A percentile compares a stretch with the other conserved stretches of the same genome.
These are phyloP conservation scores for Hipparchia semele DNA, from an alignment of 2,888 invertebrate species.

Conservation along the genomic window DNA sequence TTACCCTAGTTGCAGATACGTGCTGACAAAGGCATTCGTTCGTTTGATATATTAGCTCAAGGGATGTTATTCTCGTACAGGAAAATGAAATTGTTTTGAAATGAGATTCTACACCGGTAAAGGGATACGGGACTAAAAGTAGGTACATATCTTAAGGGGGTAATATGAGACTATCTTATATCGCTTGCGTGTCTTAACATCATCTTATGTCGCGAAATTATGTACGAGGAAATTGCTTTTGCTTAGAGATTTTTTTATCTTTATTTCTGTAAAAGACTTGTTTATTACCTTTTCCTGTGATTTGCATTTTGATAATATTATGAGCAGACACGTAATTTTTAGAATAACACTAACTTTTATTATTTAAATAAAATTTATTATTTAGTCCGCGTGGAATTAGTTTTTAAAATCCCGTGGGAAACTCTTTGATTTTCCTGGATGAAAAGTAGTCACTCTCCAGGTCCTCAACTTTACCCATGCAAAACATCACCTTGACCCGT, in stretches of 20 bases:
- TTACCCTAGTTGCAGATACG: too few species aligned
- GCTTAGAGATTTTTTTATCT: not conserved
- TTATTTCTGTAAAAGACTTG: not conserved
- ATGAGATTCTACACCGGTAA: constrained; percentile 1
- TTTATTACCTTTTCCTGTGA: not conserved
- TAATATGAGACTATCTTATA: not conserved
- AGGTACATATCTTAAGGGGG: not conserved
- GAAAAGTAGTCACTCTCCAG: too few species aligned
- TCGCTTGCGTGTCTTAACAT: not conserved
- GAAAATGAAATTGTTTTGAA: constrained; percentile 6
- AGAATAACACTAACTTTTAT: too few species aligned
- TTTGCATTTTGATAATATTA: too few species aligned
- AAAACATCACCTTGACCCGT: too few species aligned
- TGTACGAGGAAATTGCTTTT: not conserved
- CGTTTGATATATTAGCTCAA: not conserved
- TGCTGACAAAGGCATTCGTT: not conserved
- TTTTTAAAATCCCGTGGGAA: too few species aligned
- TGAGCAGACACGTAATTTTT: not conserved
- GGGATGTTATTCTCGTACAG: not conserved
- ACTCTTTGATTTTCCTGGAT: too few species aligned
- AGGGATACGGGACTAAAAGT: too few species aligned
- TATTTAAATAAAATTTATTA: too few species aligned
- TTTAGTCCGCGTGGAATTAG: too few species aligned
- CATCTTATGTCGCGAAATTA: constrained; percentile 1
- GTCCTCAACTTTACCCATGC: too few species aligned